Evolutionary conservation across 92 coral and sea anemone genomes (phyloP), one percentile per base, ranked within the genome.

Genomic region (Phenganax marumi): DNA sequence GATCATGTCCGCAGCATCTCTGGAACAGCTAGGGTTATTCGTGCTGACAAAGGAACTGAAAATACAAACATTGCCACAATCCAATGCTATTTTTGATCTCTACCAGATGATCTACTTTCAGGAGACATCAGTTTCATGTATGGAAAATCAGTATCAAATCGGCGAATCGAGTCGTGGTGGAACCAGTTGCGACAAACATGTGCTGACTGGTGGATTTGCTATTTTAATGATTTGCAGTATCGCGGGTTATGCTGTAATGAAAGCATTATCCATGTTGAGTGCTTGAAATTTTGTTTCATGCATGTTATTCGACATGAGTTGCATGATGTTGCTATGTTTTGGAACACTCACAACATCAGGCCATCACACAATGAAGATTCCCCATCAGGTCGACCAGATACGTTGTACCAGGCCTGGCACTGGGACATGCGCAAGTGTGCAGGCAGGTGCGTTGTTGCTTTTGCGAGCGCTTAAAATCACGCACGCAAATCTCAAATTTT

Each of bases 351-450:
- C 26, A 26, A 43, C 5, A 81, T 81, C 52, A 23, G 84, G 22
- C 74, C 74, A 13, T 81, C 76, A 8, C 51, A 22, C 52, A 81
- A 81, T 47, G 58, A 17, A 65, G 84, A 81, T 48, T 66, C 65
- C 13, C 84, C 76, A 23, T 26, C 73, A 18, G 84, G 84, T 25
- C 56, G 64, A 57, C 84, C 84, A 7, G 84, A 66, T 68, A 21
- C 68, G 13, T 47, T 81, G n/a, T n/a, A n/a, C n/a, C n/a, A n/a
- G n/a, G n/a, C n/a, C n/a, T n/a, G n/a, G n/a, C n/a, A n/a, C n/a
- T n/a, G n/a, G n/a, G n/a, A n/a, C n/a, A n/a, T n/a, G n/a, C n/a
- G n/a, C n/a, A n/a, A n/a, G n/a, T n/a, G n/a, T n/a, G n/a, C n/a
- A n/a, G n/a, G n/a, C n/a, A n/a, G n/a, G n/a, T n/a, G n/a, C n/a